These are phyloP conservation scores for Numenius phaeopus DNA, from an alignment of 2,797 vertebrate genomes.

Conservation along the genomic window DNA sequence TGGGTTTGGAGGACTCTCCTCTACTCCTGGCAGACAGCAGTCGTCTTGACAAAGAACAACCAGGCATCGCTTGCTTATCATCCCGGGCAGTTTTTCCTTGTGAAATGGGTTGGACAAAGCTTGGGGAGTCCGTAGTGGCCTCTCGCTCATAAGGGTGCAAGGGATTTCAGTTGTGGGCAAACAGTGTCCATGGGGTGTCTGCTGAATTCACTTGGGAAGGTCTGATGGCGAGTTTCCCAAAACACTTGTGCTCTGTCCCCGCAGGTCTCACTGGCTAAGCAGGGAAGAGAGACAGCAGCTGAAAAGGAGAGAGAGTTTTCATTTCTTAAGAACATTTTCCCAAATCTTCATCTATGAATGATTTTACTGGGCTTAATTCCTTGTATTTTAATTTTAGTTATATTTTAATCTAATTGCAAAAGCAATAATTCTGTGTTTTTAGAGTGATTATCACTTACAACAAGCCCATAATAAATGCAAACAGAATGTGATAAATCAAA, in stretches of 20 bases:
- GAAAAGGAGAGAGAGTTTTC: not conserved
- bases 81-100: not conserved
- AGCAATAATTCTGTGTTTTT: not conserved
- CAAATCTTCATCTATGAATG: not conserved
- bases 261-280: not conserved
- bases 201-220: not conserved
- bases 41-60: not conserved
- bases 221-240: not conserved
- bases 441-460: not conserved
- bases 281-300: not conserved
- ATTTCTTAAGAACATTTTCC: not conserved
- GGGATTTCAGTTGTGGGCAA: not conserved
- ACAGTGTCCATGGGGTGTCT: not conserved
- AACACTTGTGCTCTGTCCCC: rapidly evolving
- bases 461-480: not conserved
- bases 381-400: not conserved
- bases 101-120: not conserved
- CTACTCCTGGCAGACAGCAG: not conserved
- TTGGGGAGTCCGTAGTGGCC: not conserved
- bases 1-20: not conserved
- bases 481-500: not conserved
- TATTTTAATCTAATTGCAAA: not conserved
- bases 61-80: not conserved
- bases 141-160: not conserved
- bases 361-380: not conserved